phyloP scores from a whole-genome alignment of 64 coral and sea anemone species.

The Stichodactyla mertensii region DNA sequence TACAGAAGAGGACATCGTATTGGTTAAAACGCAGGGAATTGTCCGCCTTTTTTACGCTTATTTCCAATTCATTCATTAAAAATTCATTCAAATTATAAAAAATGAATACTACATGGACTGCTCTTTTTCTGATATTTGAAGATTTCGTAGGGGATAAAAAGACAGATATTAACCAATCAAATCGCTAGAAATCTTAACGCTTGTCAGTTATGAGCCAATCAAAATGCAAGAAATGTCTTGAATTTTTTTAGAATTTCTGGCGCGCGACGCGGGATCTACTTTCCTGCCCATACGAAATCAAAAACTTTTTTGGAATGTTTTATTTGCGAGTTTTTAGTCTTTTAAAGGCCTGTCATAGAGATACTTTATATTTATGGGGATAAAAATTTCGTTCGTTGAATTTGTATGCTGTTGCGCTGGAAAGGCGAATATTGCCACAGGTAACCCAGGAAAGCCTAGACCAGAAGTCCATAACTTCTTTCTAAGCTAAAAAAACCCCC shows the following conservation, averaged over 20 bases:
- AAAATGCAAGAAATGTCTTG: neutral
- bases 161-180: neutral
- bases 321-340: neutral
- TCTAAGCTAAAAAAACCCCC: too few relatives aligned
- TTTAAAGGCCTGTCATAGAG: neutral
- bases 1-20: slow-evolving; percentile 11
- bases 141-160: too few relatives aligned
- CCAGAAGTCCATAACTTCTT: too few relatives aligned
- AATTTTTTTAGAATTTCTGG: too few relatives aligned
- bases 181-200: neutral
- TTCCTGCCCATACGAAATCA: neutral
- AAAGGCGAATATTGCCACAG: neutral
- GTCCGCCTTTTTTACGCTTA: neutral
- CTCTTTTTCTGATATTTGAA: neutral
- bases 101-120: neutral
- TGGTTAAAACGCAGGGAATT: neutral
- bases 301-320: neutral
- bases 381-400: neutral
- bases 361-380: neutral
- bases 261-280: too few relatives aligned
- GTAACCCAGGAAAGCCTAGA: too few relatives aligned
- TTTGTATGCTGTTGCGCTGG: too few relatives aligned
- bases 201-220: neutral
- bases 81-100: neutral
- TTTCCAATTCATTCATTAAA: neutral